Percentiles rank a stretch among this genome's conserved stretches.
phyloP scores from a whole-genome alignment of 1,140 invertebrate genomes.

The Oreohelix idahoensis region DNA sequence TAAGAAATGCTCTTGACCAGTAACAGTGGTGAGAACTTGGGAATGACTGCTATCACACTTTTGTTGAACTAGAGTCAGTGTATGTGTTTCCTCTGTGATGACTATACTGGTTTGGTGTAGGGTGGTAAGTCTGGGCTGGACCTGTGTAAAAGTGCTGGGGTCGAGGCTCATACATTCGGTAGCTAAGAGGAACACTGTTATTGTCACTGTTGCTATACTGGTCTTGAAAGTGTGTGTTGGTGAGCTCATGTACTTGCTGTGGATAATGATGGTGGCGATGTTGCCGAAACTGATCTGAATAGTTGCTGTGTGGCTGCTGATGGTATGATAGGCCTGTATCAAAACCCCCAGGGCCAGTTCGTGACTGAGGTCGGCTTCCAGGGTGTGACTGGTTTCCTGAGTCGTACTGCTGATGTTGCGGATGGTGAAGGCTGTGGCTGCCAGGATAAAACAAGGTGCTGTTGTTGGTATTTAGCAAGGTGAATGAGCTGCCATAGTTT shows the following conservation, averaged over 20 bases:
- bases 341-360: background rate
- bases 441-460: background rate
- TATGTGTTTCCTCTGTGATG: slow-evolving; percentile 11
- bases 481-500: slow-evolving; percentile 2
- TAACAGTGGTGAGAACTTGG: background rate
- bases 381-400: background rate
- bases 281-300: background rate
- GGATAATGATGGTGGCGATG: slow-evolving; percentile 1
- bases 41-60: background rate
- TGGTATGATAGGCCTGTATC: background rate
- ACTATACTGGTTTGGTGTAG: slow-evolving; percentile 17
- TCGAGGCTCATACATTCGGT: background rate
- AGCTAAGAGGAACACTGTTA: background rate
- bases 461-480: slow-evolving; percentile 11
- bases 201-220: background rate
- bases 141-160: slow-evolving; percentile 2
- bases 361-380: slow-evolving; percentile 12
- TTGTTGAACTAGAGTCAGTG: slow-evolving; percentile 8
- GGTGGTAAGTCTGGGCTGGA: background rate
- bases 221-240: background rate
- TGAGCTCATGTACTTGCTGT: slow-evolving; percentile 7
- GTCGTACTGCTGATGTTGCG: background rate
- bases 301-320: background rate
- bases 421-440: background rate
- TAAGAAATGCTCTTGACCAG: background rate